A percentile compares a stretch with the other conserved stretches of the same genome.
phyloP scores from a whole-genome alignment of 1,140 invertebrate species.

The Bicyclus anynana region DNA sequence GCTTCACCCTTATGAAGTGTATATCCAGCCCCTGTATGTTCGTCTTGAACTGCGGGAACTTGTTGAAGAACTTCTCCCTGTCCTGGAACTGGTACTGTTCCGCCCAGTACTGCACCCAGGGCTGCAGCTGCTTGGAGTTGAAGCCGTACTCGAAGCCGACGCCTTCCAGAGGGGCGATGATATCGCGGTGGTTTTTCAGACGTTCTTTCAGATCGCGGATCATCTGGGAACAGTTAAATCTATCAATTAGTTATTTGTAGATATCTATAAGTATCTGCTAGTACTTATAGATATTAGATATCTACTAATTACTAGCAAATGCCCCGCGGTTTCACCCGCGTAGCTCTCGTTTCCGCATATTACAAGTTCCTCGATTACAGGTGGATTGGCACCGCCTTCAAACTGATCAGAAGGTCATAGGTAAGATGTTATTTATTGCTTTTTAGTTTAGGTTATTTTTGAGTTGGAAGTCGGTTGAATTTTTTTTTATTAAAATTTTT shows the following conservation, averaged over 20 bases:
- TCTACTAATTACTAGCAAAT: too few species aligned
- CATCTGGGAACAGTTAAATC: constrained; percentile 62
- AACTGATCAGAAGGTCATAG: too few species aligned
- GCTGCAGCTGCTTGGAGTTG: constrained; percentile 80
- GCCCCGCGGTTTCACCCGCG: too few species aligned
- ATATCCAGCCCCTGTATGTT: constrained; percentile 84
- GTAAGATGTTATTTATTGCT: too few species aligned
- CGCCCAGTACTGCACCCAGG: constrained; percentile 83
- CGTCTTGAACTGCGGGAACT: constrained; percentile 84
- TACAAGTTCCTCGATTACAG: too few species aligned
- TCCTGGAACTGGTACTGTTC: constrained; percentile 83
- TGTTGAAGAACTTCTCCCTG: constrained; percentile 82
- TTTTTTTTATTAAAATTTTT: too few species aligned
- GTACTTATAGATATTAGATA: too few species aligned
- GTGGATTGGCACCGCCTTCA: too few species aligned
- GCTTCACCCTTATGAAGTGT: constrained; percentile 84
- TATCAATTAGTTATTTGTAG: background rate
- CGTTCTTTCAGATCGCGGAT: constrained; percentile 80
- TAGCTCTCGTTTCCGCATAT: too few species aligned
- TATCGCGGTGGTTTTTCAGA: constrained; percentile 73
- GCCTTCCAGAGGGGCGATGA: constrained; percentile 79
- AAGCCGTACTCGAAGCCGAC: constrained; percentile 86
- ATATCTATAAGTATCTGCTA: too few species aligned
- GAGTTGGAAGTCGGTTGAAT: too few species aligned
- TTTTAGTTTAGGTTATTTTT: too few species aligned